phyloP scores from a whole-genome alignment of 2,888 invertebrate genomes.

The Halictus quadricinctus region DNA sequence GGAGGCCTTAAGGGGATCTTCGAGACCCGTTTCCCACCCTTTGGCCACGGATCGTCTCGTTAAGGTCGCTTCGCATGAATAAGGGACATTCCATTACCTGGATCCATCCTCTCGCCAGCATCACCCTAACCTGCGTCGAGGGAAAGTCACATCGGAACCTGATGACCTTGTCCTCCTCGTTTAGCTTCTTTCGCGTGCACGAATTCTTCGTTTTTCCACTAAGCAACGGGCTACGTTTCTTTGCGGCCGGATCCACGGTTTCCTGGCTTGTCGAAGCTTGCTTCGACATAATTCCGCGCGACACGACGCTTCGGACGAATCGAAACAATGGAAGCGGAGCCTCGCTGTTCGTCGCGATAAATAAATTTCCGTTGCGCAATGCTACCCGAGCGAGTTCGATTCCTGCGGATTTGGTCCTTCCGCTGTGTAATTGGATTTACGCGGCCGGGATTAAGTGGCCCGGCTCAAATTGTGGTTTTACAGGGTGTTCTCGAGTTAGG shows the following conservation, averaged over 20 bases:
- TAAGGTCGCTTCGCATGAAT: constrained; percentile 38
- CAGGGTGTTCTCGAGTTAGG: not conserved
- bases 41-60: constrained; percentile 20
- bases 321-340: constrained; percentile 24
- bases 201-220: constrained; percentile 21
- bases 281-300: constrained; percentile 32
- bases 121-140: constrained; percentile 74
- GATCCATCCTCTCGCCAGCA: constrained; percentile 76
- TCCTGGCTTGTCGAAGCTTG: not conserved
- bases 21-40: constrained; percentile 17
- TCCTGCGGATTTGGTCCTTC: not conserved
- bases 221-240: not conserved
- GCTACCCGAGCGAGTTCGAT: not conserved
- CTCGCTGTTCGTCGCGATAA: not conserved
- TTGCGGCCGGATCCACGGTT: not conserved
- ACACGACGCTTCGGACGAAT: not conserved
- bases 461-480: not conserved
- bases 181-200: constrained; percentile 41
- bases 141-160: constrained; percentile 76
- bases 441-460: not conserved
- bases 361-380: constrained; percentile 4
- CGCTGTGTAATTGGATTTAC: constrained; percentile 2
- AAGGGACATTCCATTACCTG: constrained; percentile 67
- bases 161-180: constrained; percentile 64
- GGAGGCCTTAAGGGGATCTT: constrained; percentile 20